phyloP scores from a whole-genome alignment of 2,113 vertebrate species.

The Melanotaenia duboulayi region DNA sequence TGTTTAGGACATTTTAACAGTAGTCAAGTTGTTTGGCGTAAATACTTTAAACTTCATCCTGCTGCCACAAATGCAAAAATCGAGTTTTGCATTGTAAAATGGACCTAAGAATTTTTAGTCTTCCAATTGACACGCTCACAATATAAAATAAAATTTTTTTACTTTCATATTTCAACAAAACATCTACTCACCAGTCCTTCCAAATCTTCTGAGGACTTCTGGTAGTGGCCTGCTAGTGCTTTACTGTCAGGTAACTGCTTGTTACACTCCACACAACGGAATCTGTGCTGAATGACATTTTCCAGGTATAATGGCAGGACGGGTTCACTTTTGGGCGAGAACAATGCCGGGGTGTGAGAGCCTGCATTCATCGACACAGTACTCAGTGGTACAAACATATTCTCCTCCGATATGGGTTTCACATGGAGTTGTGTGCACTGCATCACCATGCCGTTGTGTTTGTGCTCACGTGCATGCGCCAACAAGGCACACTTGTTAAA shows the following conservation, averaged over 20 bases:
- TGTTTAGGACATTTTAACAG: neutral
- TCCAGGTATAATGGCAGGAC: conserved; percentile 91
- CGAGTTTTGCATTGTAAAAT: neutral
- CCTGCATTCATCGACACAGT: conserved; percentile 51
- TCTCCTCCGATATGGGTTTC: conserved; percentile 90
- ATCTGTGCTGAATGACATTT: conserved; percentile 85
- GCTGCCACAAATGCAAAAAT: neutral
- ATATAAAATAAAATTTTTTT: neutral
- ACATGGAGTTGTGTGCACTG: conserved; percentile 96
- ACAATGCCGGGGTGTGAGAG: conserved; percentile 33
- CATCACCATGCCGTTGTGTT: conserved; percentile 92
- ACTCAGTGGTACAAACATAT: conserved; percentile 88
- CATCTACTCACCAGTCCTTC: conserved; percentile 90
- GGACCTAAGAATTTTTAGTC: too few species aligned
- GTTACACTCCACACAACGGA: conserved; percentile 93
- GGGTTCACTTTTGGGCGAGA: conserved; percentile 65
- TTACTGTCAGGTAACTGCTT: conserved; percentile 89
- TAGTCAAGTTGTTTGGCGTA: neutral
- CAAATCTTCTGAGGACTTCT: conserved; percentile 87
- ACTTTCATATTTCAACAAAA: neutral
- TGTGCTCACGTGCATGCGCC: conserved; percentile 93
- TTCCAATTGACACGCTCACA: too few species aligned
- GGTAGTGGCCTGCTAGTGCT: conserved; percentile 93
- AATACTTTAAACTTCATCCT: too few species aligned
- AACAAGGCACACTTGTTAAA: conserved; percentile 96